phyloP scores from a whole-genome alignment of 2,797 vertebrate species.

The Gobionotothen gibberifrons region DNA sequence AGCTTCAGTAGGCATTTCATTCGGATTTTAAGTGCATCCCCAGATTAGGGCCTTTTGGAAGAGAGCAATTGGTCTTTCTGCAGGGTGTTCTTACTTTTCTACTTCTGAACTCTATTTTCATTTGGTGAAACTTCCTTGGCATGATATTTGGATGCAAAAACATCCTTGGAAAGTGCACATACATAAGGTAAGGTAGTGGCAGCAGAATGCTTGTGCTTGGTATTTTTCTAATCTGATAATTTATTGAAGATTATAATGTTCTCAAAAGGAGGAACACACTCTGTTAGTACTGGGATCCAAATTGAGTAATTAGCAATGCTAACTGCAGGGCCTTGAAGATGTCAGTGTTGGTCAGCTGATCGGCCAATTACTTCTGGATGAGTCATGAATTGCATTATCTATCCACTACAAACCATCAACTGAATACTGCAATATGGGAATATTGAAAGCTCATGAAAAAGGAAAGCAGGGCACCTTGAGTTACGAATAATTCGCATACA shows the following conservation, averaged over 20 bases:
- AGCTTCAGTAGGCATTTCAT: slow-evolving; percentile 39
- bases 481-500: neutral
- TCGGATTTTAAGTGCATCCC: slow-evolving; percentile 44
- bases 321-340: neutral
- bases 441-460: neutral
- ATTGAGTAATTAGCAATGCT: neutral
- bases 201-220: neutral
- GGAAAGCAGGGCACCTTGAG: neutral
- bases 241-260: neutral
- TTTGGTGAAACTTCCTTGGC: neutral
- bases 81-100: neutral
- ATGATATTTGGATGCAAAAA: accelerated
- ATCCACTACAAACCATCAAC: neutral
- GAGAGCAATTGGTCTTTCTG: neutral
- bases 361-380: neutral
- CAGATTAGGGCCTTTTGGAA: slow-evolving; percentile 33
- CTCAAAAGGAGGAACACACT: neutral
- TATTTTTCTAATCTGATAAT: neutral
- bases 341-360: neutral
- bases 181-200: neutral
- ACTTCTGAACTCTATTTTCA: too few relatives aligned
- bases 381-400: neutral
- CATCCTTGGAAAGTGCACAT: neutral
- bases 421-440: neutral
- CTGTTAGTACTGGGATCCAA: neutral